A percentile compares a stretch with the other conserved stretches of the same genome.
Conservation (phyloP, 2,113 vertebrate genomes). For the Spermophilus dauricus region DNA sequence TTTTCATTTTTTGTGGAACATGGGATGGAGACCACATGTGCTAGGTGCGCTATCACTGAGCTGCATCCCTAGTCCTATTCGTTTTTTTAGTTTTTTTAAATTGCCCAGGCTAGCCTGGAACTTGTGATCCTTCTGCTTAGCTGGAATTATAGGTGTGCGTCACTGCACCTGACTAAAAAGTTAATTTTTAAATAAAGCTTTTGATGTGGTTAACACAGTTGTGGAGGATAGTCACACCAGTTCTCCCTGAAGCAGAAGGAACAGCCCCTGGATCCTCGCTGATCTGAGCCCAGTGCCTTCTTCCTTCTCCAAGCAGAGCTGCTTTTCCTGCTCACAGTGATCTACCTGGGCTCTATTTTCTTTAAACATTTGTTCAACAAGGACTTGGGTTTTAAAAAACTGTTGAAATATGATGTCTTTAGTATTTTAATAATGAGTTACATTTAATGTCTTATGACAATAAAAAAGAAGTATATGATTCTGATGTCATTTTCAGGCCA, state of each 20-base stretch:
- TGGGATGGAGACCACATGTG: not conserved
- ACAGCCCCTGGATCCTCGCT: not conserved
- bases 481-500: slow-evolving; percentile 24
- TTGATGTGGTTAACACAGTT: not conserved
- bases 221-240: not conserved
- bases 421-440: slow-evolving; percentile 9
- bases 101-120: not conserved
- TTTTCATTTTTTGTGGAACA: not conserved
- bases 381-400: not conserved
- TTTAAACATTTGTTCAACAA: not conserved
- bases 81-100: no score
- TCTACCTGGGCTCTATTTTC: not conserved
- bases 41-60: not conserved
- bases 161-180: not conserved
- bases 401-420: not conserved
- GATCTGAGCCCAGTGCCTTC: not conserved
- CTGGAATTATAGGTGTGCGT: not conserved
- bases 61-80: not conserved
- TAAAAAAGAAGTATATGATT: slow-evolving; percentile 26
- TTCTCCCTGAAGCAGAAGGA: not conserved
- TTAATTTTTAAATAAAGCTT: not conserved
- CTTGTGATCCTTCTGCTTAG: not conserved
- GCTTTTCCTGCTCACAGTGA: not conserved
- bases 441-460: slow-evolving; percentile 32
- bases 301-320: not conserved